phyloP scores from a whole-genome alignment of 2,797 vertebrate species.

The Atherinosoma microstoma region DNA sequence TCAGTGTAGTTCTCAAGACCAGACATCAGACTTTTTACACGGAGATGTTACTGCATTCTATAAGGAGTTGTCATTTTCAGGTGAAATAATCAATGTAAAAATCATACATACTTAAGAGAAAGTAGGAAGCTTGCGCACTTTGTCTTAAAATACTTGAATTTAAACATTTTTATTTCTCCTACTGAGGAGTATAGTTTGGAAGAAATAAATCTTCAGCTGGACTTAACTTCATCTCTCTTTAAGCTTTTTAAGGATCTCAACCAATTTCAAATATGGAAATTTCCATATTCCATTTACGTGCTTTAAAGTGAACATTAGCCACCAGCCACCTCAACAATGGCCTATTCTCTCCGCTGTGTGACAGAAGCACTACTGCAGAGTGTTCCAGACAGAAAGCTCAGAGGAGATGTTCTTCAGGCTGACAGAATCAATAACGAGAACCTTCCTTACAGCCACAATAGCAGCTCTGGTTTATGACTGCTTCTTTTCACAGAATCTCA shows the following conservation, averaged over 20 bases:
- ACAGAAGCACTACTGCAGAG: conserved; percentile 9
- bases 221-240: not conserved
- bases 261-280: conserved; percentile 3
- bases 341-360: conserved; percentile 1
- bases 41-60: not conserved
- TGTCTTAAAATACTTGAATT: not conserved
- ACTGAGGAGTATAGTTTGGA: not conserved
- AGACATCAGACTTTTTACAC: not conserved
- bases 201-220: not conserved
- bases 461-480: not conserved
- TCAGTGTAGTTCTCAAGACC: not conserved
- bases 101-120: not conserved
- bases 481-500: not conserved
- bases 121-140: not conserved
- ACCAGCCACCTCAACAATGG: not conserved
- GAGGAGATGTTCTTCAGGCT: conserved; percentile 6
- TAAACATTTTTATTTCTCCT: not conserved
- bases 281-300: not conserved
- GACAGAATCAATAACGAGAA: conserved; percentile 6
- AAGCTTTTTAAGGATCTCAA: not conserved
- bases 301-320: not conserved
- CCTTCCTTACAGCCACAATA: not conserved
- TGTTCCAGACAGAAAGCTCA: conserved; percentile 3
- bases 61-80: not conserved
- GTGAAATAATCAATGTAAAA: not conserved